Evolutionary conservation across 2,797 vertebrate species (phyloP).

Genomic region (Sebastiscus tertius): DNA sequence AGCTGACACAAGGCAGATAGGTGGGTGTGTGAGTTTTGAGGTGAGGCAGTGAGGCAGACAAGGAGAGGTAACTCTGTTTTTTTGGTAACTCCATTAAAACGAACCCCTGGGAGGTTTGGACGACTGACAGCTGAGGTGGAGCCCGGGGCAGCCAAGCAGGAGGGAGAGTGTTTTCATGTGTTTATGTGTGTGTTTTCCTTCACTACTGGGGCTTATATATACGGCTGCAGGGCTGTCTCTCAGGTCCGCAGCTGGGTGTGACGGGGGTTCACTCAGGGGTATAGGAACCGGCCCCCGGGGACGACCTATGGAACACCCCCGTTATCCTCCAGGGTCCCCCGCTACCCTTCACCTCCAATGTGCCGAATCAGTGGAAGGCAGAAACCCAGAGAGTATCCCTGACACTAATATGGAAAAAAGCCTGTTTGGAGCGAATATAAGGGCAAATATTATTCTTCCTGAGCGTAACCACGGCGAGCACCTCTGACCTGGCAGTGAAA

Average conservation of each 20-base stretch:
- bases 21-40: constrained; percentile 75
- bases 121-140: constrained; percentile 76
- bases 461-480: constrained; percentile 86
- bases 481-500: constrained; percentile 87
- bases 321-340: constrained; percentile 56
- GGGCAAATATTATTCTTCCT: constrained; percentile 90
- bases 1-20: constrained; percentile 76
- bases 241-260: constrained; percentile 34
- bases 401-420: constrained; percentile 88
- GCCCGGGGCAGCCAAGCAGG: constrained; percentile 61
- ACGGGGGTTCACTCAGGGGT: constrained; percentile 61
- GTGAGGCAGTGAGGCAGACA: constrained; percentile 58
- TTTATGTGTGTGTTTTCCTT: constrained; percentile 78
- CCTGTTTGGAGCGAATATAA: constrained; percentile 87
- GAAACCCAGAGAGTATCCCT: constrained; percentile 81
- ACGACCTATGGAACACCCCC: constrained; percentile 64
- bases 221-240: constrained; percentile 53
- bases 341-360: constrained; percentile 72
- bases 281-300: constrained; percentile 43
- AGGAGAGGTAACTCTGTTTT: constrained; percentile 63
- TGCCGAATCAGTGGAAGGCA: constrained; percentile 80
- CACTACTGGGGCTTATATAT: constrained; percentile 62
- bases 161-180: constrained; percentile 75
- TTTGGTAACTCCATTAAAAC: constrained; percentile 69
- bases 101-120: constrained; percentile 76